phyloP scores from a whole-genome alignment of 2,888 invertebrate genomes.

The Pollenia labialis region DNA sequence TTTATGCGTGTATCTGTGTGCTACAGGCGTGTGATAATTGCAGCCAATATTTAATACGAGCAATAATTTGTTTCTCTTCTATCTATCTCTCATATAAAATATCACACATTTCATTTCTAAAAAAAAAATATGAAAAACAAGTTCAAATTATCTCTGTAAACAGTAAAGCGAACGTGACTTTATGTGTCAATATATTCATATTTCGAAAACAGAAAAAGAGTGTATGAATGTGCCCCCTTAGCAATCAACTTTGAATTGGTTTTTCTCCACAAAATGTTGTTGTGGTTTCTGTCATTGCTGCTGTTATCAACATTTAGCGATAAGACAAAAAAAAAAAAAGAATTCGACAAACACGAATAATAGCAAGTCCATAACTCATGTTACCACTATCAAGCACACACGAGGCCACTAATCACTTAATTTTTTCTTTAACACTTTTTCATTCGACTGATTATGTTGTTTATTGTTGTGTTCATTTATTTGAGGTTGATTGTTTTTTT shows the following conservation, averaged over 20 bases:
- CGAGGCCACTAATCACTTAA: constrained; percentile 29
- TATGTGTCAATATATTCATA: constrained; percentile 29
- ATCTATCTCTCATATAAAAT: neutral
- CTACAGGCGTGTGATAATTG: constrained; percentile 44
- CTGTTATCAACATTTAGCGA: constrained; percentile 29
- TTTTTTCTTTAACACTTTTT: constrained; percentile 40
- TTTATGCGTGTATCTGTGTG: neutral
- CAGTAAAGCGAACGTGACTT: constrained; percentile 51
- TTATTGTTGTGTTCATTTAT: constrained; percentile 11
- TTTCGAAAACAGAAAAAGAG: neutral
- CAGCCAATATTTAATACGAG: neutral
- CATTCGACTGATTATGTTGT: constrained; percentile 11
- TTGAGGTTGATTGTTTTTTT: neutral
- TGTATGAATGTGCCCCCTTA: constrained; percentile 45
- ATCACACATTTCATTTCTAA: neutral
- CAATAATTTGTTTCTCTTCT: constrained; percentile 10
- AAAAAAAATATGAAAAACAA: neutral
- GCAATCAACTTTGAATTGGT: constrained; percentile 63
- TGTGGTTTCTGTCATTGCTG: neutral
- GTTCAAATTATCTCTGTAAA: constrained; percentile 27
- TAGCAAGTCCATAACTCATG: neutral
- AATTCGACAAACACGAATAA: constrained; percentile 5
- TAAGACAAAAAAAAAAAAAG: constrained; percentile 57
- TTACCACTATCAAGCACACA: constrained; percentile 45
- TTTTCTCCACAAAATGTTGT: neutral